These are phyloP conservation scores for Sphaerophoria rueppellii DNA, from an alignment of 2,888 invertebrate genomes.

Conservation along the genomic window DNA sequence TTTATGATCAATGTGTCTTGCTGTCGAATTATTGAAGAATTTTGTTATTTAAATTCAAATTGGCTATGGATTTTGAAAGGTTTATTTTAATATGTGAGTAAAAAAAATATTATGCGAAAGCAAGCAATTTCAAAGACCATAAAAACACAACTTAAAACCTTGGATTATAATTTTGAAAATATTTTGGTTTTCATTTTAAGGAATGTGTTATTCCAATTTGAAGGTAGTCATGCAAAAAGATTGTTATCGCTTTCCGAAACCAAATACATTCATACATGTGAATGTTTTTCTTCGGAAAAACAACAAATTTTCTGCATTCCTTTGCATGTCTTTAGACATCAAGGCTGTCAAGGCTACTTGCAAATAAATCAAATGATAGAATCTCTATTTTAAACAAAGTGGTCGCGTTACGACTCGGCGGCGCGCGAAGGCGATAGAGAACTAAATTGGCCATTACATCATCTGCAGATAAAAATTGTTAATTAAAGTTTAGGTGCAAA, in stretches of 20 bases:
- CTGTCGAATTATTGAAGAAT: background rate
- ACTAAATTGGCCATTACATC: conserved; percentile 17
- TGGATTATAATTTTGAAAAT: background rate
- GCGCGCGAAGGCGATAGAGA: background rate
- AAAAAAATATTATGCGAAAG: too few species aligned
- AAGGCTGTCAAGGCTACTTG: conserved; percentile 8
- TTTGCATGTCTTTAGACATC: background rate
- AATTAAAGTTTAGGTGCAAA: background rate
- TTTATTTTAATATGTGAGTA: too few species aligned
- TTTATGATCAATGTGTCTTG: background rate
- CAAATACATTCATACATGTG: background rate
- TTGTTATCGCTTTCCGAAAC: conserved; percentile 18
- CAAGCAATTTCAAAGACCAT: background rate
- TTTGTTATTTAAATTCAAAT: background rate
- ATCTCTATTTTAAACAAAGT: background rate
- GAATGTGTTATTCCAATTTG: conserved; percentile 21
- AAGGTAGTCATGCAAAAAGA: conserved; percentile 26
- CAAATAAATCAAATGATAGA: conserved; percentile 34
- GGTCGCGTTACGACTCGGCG: background rate
- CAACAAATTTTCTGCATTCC: background rate
- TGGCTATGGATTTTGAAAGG: too few species aligned
- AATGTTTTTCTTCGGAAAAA: background rate
- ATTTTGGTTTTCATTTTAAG: background rate
- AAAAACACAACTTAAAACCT: background rate
- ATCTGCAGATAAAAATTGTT: conserved; percentile 3